Evolutionary conservation across 1,140 invertebrate species (phyloP).

Genomic region (Delia radicum): DNA sequence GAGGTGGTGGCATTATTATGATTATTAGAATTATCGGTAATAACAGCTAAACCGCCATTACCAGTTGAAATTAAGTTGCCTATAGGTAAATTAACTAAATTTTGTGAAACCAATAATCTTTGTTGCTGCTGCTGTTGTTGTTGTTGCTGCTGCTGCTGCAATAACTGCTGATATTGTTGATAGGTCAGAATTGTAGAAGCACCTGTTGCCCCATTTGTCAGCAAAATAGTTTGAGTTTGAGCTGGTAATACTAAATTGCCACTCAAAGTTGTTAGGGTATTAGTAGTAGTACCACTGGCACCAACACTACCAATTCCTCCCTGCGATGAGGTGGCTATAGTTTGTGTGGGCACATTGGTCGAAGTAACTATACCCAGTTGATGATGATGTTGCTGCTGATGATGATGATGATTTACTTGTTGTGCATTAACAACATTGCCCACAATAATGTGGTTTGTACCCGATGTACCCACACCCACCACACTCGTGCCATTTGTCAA

Average conservation of each 20-base stretch:
- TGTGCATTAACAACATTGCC: constrained; percentile 19
- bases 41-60: constrained; percentile 25
- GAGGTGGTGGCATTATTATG: not conserved
- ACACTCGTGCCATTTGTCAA: constrained; percentile 53
- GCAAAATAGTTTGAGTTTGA: constrained; percentile 18
- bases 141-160: constrained; percentile 29
- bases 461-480: not conserved
- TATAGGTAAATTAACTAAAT: constrained; percentile 52
- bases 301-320: not conserved
- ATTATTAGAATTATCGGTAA: constrained; percentile 9
- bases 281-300: not conserved
- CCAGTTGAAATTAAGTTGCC: constrained; percentile 34
- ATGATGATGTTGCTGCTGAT: not conserved
- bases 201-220: constrained; percentile 28
- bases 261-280: not conserved
- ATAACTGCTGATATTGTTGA: constrained; percentile 31
- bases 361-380: not conserved
- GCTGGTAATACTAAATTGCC: constrained; percentile 22
- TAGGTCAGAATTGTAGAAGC: constrained; percentile 26
- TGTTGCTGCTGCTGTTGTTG: constrained; percentile 28
- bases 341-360: constrained; percentile 6
- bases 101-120: constrained; percentile 46
- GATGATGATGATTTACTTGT: not conserved
- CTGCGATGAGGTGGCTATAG: not conserved
- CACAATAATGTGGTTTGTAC: not conserved